Evolutionary conservation across 2,797 vertebrate genomes (phyloP), one percentile per base, ranked within the genome.

Genomic region (Helarctos malayanus): DNA sequence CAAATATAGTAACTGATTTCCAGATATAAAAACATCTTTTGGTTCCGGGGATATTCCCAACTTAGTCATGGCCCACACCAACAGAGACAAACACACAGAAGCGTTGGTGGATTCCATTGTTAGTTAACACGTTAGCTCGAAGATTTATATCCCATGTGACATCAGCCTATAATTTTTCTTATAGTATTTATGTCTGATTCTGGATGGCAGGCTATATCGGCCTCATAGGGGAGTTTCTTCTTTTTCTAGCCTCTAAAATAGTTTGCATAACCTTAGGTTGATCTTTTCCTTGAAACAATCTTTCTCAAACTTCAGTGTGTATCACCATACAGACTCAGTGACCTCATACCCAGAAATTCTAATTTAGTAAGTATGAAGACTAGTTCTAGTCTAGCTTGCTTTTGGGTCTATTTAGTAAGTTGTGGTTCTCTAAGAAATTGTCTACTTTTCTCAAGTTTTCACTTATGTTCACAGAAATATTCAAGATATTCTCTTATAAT

Each of bases 271-370:
- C 56, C 97, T 94, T 35, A 27, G 5, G 10, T 83, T 95, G 25
- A 75, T 94, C 25, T 75, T 91, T 89, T 89, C 49, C 59, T 89
- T 85, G n/a, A 95, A 97, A 84, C 38, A 89, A 59, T 90, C 92
- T 49, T 92, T 85, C 56, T 91, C 23, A 78, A 65, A 92, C 35
- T 63, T 86, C 63, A 79, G 49, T 41, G 4, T 52, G 45, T 45
- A 12, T 96, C 32, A 15, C 47, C 35, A 49, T 79, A 47, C 76
- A 95, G 57, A 90, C 73, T 88, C 18, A n/a, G 52, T 23, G 15
- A n/a, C 61, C 38, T 83, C 23, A 80, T 63, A 80, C 41, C 16
- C 57, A 63, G 41, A 69, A 41, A 56, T 84, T 95, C 94, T 92
- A 87, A 87, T 83, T 96, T 88, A 69, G 75, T 38, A 87, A 38